These are phyloP conservation scores for Gadopsis marmoratus DNA, from an alignment of 2,797 vertebrate genomes.

Conservation along the genomic window DNA sequence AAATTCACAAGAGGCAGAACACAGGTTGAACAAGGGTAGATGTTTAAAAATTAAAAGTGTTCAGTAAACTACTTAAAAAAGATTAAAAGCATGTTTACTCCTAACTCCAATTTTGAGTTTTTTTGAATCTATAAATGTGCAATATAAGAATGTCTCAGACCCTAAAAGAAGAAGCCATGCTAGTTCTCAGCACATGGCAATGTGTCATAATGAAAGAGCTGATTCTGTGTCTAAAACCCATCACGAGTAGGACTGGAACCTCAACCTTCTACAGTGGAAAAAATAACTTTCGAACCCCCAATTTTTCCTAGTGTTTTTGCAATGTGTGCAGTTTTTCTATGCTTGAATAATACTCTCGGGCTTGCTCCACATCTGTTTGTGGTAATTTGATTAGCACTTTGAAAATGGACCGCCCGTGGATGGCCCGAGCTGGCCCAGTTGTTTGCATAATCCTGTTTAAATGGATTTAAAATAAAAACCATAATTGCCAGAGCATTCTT, in stretches of 20 bases:
- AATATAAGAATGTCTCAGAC: not conserved
- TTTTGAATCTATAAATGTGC: not conserved
- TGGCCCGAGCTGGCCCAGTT: no score
- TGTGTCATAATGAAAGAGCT: not conserved
- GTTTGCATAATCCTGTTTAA: no score
- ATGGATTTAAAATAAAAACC: no score
- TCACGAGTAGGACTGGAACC: not conserved
- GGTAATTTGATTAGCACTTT: not conserved
- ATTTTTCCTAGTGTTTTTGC: not conserved
- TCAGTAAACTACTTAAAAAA: not conserved
- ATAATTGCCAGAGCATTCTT: no score
- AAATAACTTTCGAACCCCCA: not conserved
- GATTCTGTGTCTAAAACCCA: not conserved
- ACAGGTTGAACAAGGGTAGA: slow-evolving; percentile 11
- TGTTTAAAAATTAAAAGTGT: not conserved
- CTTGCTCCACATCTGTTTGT: not conserved
- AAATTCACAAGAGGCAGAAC: slow-evolving; percentile 44
- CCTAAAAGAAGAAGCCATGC: not conserved
- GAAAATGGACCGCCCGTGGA: no score
- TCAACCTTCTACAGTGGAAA: no score
- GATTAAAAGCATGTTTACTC: not conserved
- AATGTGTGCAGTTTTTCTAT: not conserved
- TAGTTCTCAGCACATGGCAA: not conserved
- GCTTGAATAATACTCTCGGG: not conserved
- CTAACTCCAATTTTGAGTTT: not conserved